Conservation (phyloP, 2,113 vertebrate genomes). For the Hypocryptadius cinnamomeus region DNA sequence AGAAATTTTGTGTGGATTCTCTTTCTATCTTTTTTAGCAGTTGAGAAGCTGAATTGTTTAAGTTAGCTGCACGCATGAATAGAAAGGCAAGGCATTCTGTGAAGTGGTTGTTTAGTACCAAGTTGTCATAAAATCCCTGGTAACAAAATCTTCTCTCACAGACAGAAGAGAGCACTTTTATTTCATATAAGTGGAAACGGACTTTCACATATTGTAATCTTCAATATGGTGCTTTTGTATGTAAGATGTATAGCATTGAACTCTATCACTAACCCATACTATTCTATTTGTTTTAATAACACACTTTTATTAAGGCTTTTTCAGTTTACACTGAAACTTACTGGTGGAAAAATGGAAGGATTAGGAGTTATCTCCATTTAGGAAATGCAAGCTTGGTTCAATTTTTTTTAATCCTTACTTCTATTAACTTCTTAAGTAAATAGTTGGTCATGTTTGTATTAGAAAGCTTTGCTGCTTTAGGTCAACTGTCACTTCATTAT, state of each 20-base stretch:
- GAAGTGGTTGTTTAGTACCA: background rate
- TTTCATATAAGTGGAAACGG: background rate
- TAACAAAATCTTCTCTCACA: background rate
- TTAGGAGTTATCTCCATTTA: background rate
- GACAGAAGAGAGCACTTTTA: background rate
- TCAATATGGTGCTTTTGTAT: background rate
- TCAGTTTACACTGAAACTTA: background rate
- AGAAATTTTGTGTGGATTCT: background rate
- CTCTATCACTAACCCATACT: background rate
- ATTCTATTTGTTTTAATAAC: background rate
- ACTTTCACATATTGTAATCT: background rate
- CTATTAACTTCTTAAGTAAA: background rate
- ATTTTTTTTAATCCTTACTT: background rate
- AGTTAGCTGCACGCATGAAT: background rate
- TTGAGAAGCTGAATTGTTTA: background rate
- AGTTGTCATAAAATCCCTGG: background rate
- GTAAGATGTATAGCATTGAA: background rate
- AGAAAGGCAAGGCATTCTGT: background rate
- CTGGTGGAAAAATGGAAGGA: background rate
- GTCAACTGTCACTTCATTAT: background rate
- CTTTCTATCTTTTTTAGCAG: background rate
- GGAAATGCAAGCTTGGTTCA: background rate
- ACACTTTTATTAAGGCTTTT: background rate
- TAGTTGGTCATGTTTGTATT: background rate
- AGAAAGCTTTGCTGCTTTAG: background rate